A percentile compares a stretch with the other conserved stretches of the same genome.
Evolutionary conservation across 2,797 vertebrate genomes (phyloP).

Genomic region (Channa striata): DNA sequence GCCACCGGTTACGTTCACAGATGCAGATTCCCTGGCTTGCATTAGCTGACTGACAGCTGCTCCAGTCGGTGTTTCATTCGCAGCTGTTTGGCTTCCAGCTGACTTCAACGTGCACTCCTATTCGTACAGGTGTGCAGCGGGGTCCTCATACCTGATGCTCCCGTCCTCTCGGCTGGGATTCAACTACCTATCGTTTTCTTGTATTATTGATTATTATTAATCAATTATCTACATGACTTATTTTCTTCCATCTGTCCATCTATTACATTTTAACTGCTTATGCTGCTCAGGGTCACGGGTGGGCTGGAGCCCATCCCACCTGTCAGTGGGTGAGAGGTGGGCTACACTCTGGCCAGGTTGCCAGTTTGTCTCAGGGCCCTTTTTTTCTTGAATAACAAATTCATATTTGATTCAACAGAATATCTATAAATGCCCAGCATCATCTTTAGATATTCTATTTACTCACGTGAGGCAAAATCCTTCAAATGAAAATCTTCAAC

Average conservation of each 20-base stretch:
- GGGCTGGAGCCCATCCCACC: too few species aligned
- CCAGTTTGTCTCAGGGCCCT: not conserved
- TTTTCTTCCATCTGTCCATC: too few species aligned
- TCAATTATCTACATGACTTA: too few species aligned
- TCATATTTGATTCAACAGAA: too few species aligned
- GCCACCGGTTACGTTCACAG: not conserved
- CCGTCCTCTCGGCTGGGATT: not conserved
- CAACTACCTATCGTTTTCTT: not conserved
- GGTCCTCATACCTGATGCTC: not conserved
- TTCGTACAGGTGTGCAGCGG: not conserved
- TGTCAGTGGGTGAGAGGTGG: too few species aligned
- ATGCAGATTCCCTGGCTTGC: not conserved
- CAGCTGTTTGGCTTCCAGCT: not conserved
- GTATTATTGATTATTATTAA: too few species aligned
- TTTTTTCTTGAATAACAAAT: not conserved
- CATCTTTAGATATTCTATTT: too few species aligned
- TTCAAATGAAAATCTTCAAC: not conserved
- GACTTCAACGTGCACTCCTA: not conserved
- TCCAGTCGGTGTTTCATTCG: not conserved
- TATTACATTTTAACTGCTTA: too few species aligned
- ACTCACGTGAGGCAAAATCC: not conserved
- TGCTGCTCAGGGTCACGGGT: too few species aligned
- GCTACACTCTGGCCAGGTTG: too few species aligned
- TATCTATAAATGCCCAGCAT: too few species aligned
- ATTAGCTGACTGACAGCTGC: not conserved